phyloP scores from a whole-genome alignment of 2,113 vertebrate species.

The Coptodon rendalli region DNA sequence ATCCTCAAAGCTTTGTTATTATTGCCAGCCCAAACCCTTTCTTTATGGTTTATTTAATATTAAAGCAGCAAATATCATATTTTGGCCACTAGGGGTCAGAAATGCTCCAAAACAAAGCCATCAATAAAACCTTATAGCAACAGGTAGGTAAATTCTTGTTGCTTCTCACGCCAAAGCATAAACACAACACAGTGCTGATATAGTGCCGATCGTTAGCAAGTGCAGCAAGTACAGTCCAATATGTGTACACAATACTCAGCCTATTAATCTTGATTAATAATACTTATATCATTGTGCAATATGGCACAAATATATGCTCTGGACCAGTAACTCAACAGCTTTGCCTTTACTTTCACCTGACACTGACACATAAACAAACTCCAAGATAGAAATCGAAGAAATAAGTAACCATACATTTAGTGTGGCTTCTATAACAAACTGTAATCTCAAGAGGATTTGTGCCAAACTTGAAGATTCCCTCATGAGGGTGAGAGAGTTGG shows the following conservation, averaged over 20 bases:
- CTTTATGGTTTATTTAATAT: background rate
- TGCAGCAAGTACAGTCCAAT: background rate
- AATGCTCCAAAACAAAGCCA: background rate
- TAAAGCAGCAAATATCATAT: background rate
- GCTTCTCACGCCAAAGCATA: background rate
- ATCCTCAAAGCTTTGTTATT: background rate
- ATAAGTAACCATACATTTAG: background rate
- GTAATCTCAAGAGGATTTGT: background rate
- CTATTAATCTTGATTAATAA: background rate
- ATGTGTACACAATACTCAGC: background rate
- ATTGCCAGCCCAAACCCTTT: background rate
- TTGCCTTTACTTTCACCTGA: background rate
- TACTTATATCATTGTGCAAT: background rate
- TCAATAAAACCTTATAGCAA: background rate
- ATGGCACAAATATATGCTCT: background rate
- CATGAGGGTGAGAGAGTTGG: background rate
- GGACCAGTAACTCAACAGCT: background rate
- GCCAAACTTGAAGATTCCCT: background rate
- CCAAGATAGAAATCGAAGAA: background rate
- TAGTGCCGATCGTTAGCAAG: background rate
- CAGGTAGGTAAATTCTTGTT: background rate
- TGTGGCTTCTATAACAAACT: background rate
- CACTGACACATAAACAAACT: background rate
- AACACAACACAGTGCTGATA: background rate
- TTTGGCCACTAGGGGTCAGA: background rate